A percentile compares a stretch with the other conserved stretches of the same genome.
phyloP scores from a whole-genome alignment of 1,140 invertebrate species.

The Cotesia vestalis region DNA sequence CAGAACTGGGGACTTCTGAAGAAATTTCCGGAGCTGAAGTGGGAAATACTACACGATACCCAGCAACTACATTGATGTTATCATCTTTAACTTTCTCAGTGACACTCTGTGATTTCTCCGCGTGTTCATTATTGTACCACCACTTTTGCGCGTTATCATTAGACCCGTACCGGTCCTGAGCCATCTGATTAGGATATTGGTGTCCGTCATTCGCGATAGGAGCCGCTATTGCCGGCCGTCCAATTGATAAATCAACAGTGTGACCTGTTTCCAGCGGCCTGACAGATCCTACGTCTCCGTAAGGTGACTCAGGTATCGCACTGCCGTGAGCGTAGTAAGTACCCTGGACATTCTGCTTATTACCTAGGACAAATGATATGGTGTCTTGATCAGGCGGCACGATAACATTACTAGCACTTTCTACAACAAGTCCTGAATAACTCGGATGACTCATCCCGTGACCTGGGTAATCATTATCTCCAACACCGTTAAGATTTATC shows the following conservation, averaged over 20 bases:
- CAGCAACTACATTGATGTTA: constrained; percentile 27
- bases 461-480: constrained; percentile 31
- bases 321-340: constrained; percentile 61
- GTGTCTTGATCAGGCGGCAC: constrained; percentile 72
- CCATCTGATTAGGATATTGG: not conserved
- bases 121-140: constrained; percentile 30
- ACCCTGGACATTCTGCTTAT: constrained; percentile 69
- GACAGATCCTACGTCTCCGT: constrained; percentile 42
- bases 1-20: constrained; percentile 9
- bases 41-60: constrained; percentile 37
- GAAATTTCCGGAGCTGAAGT: not conserved
- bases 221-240: not conserved
- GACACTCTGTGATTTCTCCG: constrained; percentile 27
- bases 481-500: not conserved
- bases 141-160: constrained; percentile 12
- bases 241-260: not conserved
- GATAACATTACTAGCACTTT: constrained; percentile 72
- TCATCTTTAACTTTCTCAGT: constrained; percentile 25
- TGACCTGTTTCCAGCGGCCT: not conserved
- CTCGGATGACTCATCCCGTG: constrained; percentile 51
- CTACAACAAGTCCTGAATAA: constrained; percentile 48
- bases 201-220: no score
- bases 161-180: constrained; percentile 1
- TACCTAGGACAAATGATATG: constrained; percentile 72
- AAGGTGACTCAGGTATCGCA: constrained; percentile 62